Evolutionary conservation across 2,888 invertebrate genomes (phyloP), one percentile per base, ranked within the genome.

Genomic region (Mechanitis mazaeus): DNA sequence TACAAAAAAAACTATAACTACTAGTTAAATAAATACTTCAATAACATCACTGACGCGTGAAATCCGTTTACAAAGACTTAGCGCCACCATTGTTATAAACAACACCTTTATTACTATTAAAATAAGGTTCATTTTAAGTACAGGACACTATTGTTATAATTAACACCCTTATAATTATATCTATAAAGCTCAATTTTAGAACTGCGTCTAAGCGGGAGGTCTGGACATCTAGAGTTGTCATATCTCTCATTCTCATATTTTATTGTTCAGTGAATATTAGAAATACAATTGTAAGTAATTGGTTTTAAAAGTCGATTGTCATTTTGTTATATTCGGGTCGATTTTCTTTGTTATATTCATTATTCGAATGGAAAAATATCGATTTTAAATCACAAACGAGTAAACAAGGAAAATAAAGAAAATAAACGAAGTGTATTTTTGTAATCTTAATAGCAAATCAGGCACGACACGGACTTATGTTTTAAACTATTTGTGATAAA

Each of bases 191-290:
- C 33, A 28, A 54, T 64, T 61, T 63, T 50, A 20, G 20, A 3
- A 3, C 5, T 7, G 54, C 46, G 20, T n/a, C 9, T 59, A 67
- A 61, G 73, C 77, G 83, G 87, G 87, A 78, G 87, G 87, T 87
- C 88, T 75, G 60, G 66, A 64, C 78, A 71, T 86, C 84, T 84
- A 72, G 78, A 65, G 74, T 77, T 86, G 87, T 87, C 86, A 88
- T 84, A 86, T 83, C 77, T 76, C 33, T 55, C 67, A 74, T 79
- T 79, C 74, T 78, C 58, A 76, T 68, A 66, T 72, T 77, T 79
- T 77, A 80, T 77, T 83, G 81, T 81, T 80, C 84, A 81, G 64
- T 80, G 81, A 78, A 76, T 75, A 76, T 76, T 68, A 71, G 75
- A 73, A 75, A 70, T 74, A 75, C 82, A 85, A 86, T 86, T 85